phyloP scores from a whole-genome alignment of 2,797 vertebrate genomes.

The Florisuga fusca region DNA sequence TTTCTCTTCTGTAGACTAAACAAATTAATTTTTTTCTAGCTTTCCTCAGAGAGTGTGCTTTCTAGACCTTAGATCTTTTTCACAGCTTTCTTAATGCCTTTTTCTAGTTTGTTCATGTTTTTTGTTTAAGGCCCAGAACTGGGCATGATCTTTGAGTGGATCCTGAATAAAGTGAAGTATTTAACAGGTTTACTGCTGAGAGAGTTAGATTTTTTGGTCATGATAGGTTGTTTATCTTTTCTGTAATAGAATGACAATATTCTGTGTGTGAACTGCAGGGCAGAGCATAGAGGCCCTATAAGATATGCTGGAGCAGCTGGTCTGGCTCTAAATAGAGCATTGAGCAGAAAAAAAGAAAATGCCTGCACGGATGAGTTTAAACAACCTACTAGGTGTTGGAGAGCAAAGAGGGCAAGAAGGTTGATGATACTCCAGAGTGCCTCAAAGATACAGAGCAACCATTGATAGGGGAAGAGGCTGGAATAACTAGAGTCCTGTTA shows the following conservation, averaged over 20 bases:
- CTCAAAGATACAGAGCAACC: neutral
- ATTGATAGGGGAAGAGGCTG: neutral
- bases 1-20: neutral
- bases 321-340: neutral
- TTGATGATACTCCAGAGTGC: neutral
- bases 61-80: neutral
- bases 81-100: neutral
- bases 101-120: neutral
- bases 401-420: neutral
- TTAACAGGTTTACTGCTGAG: neutral
- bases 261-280: neutral
- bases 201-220: conserved; percentile 21
- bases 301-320: conserved; percentile 15
- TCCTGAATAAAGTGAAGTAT: neutral
- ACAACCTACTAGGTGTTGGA: neutral
- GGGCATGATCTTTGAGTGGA: neutral
- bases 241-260: neutral
- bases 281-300: neutral
- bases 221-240: conserved; percentile 54
- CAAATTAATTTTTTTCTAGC: neutral
- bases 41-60: neutral
- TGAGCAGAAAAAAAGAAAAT: neutral
- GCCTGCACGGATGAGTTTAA: neutral
- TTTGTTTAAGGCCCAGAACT: neutral
- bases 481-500: neutral